Evolutionary conservation across 2,113 vertebrate species (phyloP), one percentile per base, ranked within the genome.

Genomic region (Vulpes ferrilata): DNA sequence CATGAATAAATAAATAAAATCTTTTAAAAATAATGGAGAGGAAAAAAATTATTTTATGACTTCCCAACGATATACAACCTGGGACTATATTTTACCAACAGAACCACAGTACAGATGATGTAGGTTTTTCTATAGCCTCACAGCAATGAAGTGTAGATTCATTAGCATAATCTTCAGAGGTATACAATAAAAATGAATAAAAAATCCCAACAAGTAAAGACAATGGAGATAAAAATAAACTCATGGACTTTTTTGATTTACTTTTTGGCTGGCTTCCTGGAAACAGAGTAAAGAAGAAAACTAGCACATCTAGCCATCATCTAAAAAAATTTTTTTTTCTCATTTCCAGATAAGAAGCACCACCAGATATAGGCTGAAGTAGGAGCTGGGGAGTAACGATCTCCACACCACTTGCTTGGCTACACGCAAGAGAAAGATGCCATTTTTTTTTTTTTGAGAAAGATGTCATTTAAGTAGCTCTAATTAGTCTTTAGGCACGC

Each of bases 401-500:
- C 23, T 84, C 43, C 80, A 82, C 79, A 91, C 87, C 81, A 94
- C 13, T 87, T 35, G 30, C 64, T 95, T 92, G 32, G 95, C 89
- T 96, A 88, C 59, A 51, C 4, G 6, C 23, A 87, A 55, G 84
- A 96, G 60, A 95, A 92, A 97, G 57, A 88, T 96, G 90, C 35
- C 78, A 93, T 81, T 94, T 92, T 43, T 43, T 43, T 43, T 43
- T 43, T 43, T 43, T 43, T 43, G 82, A 96, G 60, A 95, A 92
- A 97, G 57, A 88, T 96, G 90, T 48, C 78, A 93, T 81, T 94
- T 92, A 98, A 98, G 97, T 15, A 97, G 84, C 43, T 96, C 88
- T 94, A 97, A 98, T 97, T 97, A 97, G 5, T 0, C 97, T 97
- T 98, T 96, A 97, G n/a, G 71, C 95, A 97, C 2, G 82, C 23